phyloP scores from a whole-genome alignment of 1,140 invertebrate species.

The Probaryconus sp. region DNA sequence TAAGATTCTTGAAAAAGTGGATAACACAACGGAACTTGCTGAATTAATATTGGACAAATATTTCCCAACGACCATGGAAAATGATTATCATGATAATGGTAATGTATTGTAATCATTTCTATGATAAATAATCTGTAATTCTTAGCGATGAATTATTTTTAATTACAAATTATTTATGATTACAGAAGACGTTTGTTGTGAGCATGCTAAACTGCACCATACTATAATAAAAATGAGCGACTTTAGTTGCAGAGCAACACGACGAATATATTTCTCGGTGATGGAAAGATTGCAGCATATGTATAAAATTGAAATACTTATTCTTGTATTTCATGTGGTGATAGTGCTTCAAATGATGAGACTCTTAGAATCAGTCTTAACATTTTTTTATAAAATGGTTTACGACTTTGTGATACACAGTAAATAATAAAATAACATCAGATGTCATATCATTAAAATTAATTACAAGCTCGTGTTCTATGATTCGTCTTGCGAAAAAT shows the following conservation, averaged over 20 bases:
- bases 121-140: no score
- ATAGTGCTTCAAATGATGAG: conserved; percentile 64
- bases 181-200: conserved; percentile 61
- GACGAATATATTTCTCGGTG: conserved; percentile 67
- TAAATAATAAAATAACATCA: no score
- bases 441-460: no score
- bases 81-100: conserved; percentile 61
- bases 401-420: conserved; percentile 47
- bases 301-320: conserved; percentile 72
- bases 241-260: conserved; percentile 66
- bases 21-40: conserved; percentile 67
- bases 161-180: not conserved
- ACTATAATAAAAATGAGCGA: conserved; percentile 68
- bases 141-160: conserved; percentile 1
- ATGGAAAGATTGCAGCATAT: conserved; percentile 68
- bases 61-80: conserved; percentile 63
- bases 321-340: conserved; percentile 66
- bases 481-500: no score
- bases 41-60: conserved; percentile 70
- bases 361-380: conserved; percentile 58
- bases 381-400: conserved; percentile 60
- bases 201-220: conserved; percentile 69
- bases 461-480: no score
- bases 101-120: conserved; percentile 6
- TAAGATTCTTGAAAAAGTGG: conserved; percentile 69